These are phyloP conservation scores for Agrilus planipennis DNA, from an alignment of 1,140 invertebrate species.

Conservation along the genomic window DNA sequence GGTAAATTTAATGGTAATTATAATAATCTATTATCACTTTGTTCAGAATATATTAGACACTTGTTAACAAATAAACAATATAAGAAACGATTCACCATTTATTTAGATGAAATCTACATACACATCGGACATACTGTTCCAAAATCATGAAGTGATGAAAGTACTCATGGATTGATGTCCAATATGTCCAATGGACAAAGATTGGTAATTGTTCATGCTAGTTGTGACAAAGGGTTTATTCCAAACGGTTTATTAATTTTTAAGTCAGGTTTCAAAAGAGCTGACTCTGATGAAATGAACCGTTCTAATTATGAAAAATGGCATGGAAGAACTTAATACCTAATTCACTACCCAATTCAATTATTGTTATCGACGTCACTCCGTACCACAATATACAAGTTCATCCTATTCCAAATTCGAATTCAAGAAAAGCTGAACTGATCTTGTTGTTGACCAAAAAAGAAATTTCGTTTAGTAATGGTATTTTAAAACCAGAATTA, in stretches of 20 bases:
- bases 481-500: not conserved
- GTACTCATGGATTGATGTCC: not conserved
- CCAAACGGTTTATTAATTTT: slow-evolving; percentile 17
- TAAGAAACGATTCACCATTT: too few relatives aligned
- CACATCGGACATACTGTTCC: not conserved
- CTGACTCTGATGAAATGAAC: slow-evolving; percentile 22
- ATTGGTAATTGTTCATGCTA: slow-evolving; percentile 20
- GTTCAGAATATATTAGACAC: too few relatives aligned
- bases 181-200: slow-evolving; percentile 5
- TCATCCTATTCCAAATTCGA: not conserved
- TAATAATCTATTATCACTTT: too few relatives aligned
- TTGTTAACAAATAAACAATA: too few relatives aligned
- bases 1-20: too few relatives aligned
- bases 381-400: not conserved
- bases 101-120: slow-evolving; percentile 3
- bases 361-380: not conserved
- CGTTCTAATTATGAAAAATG: slow-evolving; percentile 19
- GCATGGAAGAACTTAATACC: slow-evolving; percentile 17
- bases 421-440: not conserved
- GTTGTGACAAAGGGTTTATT: slow-evolving; percentile 20
- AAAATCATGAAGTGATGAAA: not conserved
- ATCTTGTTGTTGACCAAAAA: not conserved
- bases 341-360: slow-evolving; percentile 14
- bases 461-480: not conserved
- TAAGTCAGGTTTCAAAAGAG: slow-evolving; percentile 16